Evolutionary conservation across 2,888 invertebrate species (phyloP), one percentile per base, ranked within the genome.

Genomic region (Galerucella nymphaeae): DNA sequence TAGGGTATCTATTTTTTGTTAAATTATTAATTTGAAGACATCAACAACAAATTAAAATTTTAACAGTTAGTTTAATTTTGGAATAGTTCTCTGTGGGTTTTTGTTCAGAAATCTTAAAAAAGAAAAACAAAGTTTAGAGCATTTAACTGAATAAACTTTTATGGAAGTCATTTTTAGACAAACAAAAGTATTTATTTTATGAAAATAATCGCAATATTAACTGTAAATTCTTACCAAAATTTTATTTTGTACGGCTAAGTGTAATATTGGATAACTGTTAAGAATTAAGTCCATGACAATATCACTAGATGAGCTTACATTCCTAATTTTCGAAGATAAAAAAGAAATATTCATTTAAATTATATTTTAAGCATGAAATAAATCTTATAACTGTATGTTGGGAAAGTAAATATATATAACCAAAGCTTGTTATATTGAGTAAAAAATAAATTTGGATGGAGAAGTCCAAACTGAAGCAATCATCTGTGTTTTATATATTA

Each of bases 401-500:
- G 55, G 41, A 13, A 30, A 38, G 23, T 48, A 53, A 16, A 53
- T 53, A 9, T 53, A 9, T 53, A 53, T 70, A 63, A 70, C 70
- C 70, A 70, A 63, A 63, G 70, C 70, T 63, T 70, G 70, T 71
- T 71, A 74, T 71, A 71, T 74, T 74, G 76, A 71, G 75, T 73
- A 74, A 62, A 74, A 67, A 71, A 70, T 66, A 66, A 73, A 70
- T 71, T 73, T 71, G 75, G 70, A 66, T 73, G 16, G 48, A 20
- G 62, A 61, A 72, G 66, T 73, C 73, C 68, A 71, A 68, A 71
- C 65, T 38, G 72, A 75, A 75, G 75, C 75, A 75, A 75, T 77
- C 76, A 77, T 74, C 70, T 74, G 70, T 75, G 72, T 72, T 71
- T 71, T 73, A 68, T 75, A 74, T 70, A 73, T 38, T 73, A 74